phyloP scores from a whole-genome alignment of 1,140 invertebrate genomes.

The Pseudomyrmex gracilis region DNA sequence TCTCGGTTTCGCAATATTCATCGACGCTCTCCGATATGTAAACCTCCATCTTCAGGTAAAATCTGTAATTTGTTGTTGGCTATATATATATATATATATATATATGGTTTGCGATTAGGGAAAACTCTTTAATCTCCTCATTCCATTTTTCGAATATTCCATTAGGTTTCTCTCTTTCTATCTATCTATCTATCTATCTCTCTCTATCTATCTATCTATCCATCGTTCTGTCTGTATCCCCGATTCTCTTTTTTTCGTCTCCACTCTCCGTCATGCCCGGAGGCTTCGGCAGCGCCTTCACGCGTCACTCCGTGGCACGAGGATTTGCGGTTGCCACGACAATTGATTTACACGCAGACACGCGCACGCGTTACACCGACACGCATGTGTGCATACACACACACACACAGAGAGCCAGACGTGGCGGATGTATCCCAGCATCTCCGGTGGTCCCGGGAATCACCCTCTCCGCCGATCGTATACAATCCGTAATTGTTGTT shows the following conservation, averaged over 20 bases:
- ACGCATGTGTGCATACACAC: conserved; percentile 4
- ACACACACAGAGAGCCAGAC: not conserved
- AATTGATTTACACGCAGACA: conserved; percentile 81
- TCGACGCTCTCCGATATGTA: conserved; percentile 10
- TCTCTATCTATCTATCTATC: conserved; percentile 12
- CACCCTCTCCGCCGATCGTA: conserved; percentile 71
- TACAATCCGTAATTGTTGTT: conserved; percentile 79
- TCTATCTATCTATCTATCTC: not conserved
- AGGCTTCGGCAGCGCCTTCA: conserved; percentile 76
- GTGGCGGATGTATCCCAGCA: conserved; percentile 47
- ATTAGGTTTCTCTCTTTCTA: conserved; percentile 42
- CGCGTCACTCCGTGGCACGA: conserved; percentile 76
- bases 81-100: too few relatives aligned
- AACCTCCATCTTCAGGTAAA: conserved; percentile 34
- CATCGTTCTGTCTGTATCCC: conserved; percentile 16
- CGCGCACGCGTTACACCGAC: conserved; percentile 44
- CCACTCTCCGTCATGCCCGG: conserved; percentile 54
- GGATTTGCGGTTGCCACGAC: conserved; percentile 81
- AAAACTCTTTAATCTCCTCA: conserved; percentile 55
- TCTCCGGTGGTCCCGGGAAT: conserved; percentile 60
- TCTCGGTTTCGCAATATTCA: conserved; percentile 20
- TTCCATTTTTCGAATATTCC: conserved; percentile 66
- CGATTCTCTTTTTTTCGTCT: conserved; percentile 56
- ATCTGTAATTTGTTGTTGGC: conserved; percentile 61
- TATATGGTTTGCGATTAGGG: conserved; percentile 14